phyloP scores from a whole-genome alignment of 2,888 invertebrate genomes.

The Dryobotodes eremita region DNA sequence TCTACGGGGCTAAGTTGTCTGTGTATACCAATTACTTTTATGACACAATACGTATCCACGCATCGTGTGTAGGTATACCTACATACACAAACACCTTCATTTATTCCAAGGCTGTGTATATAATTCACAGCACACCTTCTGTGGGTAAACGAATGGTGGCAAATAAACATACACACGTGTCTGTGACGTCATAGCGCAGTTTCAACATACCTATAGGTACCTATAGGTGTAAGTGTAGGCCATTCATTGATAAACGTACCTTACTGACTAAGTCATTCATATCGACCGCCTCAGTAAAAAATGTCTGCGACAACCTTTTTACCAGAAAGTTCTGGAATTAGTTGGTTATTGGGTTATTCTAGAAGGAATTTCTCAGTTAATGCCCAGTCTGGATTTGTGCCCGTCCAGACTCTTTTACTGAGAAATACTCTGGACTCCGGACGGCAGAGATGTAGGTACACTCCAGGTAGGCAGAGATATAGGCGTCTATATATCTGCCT shows the following conservation, averaged over 20 bases:
- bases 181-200: slow-evolving; percentile 21
- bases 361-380: not conserved
- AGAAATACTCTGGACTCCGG: not conserved
- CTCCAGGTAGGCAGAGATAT: too few relatives aligned
- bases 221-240: slow-evolving; percentile 3
- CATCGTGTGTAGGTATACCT: not conserved
- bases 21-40: slow-evolving; percentile 33
- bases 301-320: not conserved
- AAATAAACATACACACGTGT: slow-evolving; percentile 39
- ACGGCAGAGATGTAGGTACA: too few relatives aligned
- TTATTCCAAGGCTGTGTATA: slow-evolving; percentile 48
- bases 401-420: not conserved
- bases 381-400: not conserved
- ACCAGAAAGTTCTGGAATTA: not conserved
- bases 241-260: slow-evolving; percentile 41
- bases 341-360: not conserved
- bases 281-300: slow-evolving; percentile 15
- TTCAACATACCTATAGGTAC: slow-evolving; percentile 1
- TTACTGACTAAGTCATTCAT: slow-evolving; percentile 37
- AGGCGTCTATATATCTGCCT: not conserved
- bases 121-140: slow-evolving; percentile 47
- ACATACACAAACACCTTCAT: slow-evolving; percentile 16
- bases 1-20: too few relatives aligned
- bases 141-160: slow-evolving; percentile 34
- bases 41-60: slow-evolving; percentile 12